Base-by-base conservation (phyloP, 2,113 vertebrate species). In the Oncorhynchus gorbuscha region DNA sequence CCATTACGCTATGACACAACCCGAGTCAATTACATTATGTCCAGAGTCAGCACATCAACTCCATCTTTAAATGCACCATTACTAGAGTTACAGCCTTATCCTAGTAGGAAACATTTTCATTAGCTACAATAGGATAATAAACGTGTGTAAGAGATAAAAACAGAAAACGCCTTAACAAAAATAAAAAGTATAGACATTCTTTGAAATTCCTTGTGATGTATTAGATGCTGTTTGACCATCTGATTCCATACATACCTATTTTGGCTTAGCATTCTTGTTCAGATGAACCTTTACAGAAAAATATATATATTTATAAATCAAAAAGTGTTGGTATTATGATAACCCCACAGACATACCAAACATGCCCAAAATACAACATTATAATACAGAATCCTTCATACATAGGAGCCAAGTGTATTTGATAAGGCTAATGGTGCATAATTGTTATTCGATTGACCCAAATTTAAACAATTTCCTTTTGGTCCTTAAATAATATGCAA, bases 381-480 rank as follows among this genome's bases (percentile, higher is more conserved):
- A 71, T 64, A 71, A 51, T 49, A 55, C 20, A 32, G 16, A 22
- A 67, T 67, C 11, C 22, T 66, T 30, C 64, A 24, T 66, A 55
- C 70, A 81, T 4, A 69, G 58, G 70, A 77, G 74, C 32, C 62
- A 72, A 76, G 59, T 67, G 72, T 39, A 66, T 76, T 45, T 71
- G 9, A 84, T 86, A 90, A 88, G 85, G 87, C 82, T 85, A 74
- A 28, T 2, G 78, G 87, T 87, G 83, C 55, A 45, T 45, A 66
- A 45, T 39, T 72, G 11, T 66, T 62, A 68, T 58, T 61, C 4
- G 74, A 58, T 39, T 7, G 48, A 72, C 51, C 16, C 71, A 32
- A 51, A 72, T 72, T 32, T 32, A 32, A 69, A 69, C 26, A n/a
- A 72, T 62, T 51, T 71, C 13, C 2, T 61, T 83, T 78, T 75